Evolutionary conservation across 2,888 invertebrate species (phyloP), one percentile per base, ranked within the genome.

Genomic region (Drosophila ezoana): DNA sequence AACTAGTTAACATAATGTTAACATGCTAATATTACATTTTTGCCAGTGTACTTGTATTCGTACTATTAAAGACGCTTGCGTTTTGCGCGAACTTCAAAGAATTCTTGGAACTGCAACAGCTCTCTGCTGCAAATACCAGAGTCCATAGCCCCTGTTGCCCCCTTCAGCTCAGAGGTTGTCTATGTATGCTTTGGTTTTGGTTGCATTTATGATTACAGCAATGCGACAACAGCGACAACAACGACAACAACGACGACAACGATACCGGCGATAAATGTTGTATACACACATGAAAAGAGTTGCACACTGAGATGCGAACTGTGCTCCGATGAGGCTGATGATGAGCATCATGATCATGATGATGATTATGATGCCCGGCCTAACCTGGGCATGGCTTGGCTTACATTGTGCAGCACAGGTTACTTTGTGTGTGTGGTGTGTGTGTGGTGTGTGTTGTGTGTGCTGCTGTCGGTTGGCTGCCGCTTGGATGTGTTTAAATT

Each of bases 201-300:
- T 79, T 87, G 85, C 87, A 80, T 82, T 82, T 84, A 81, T 84
- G 84, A 87, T 81, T 84, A 84, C 79, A 65, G 73, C 80, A 63
- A 69, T 33, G 76, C 81, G 78, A 81, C 81, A 78, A 78, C 72
- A 16, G 68, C 62, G 48, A 53, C 58, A 23, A 51, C 60, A n/a
- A 35, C 44, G 58, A 60, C 71, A 64, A 70, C 57, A n/a, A 41
- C 70, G 2, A 51, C 53, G 11, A 33, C 54, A 37, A 41, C 58
- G 62, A 71, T 52, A 56, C 48, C 48, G 72, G 66, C 80, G 84
- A 85, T 85, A 87, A 87, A 87, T 86, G 82, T 81, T 83, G 71
- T 76, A 73, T 57, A 81, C 81, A 81, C 79, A 80, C 38, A 62
- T 47, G 51, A 32, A 44, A 37, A 44, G 13, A 54, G 33, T 54